Base-by-base conservation (phyloP, 2,797 vertebrate species). In the Pagetopsis macropterus region DNA sequence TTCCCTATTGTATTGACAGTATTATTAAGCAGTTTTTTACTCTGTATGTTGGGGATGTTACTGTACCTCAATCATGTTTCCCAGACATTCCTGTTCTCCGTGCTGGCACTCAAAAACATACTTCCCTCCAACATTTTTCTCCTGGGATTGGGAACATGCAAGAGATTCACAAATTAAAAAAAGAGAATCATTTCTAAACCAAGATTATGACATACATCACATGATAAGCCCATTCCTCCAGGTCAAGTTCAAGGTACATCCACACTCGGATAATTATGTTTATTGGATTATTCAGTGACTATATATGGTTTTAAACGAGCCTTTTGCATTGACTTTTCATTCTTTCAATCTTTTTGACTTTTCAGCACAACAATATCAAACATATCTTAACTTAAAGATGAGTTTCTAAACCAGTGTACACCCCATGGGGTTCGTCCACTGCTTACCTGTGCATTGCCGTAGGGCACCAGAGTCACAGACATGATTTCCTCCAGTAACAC, bases 1-100 rank as follows among this genome's bases (percentile, higher is more conserved):
- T 41, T 66, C 37, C 9, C 45, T 61, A 52, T 5, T 56, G 15
- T 31, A 62, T 21, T 67, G 13, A 33, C 3, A 73, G 4, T n/a
- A 49, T 49, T 52, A 58, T 45, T 56, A 7, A 33, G 33, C 1
- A n/a, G 17, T 40, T 40, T 49, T 16, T 1, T 40, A 33, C 4
- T 60, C 16, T 33, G 2, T 54, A n/a, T 11, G 4, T 71, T 31
- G 52, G 12, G 7, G 0, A 13, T 43, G 40, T 23, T 54, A 68
- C 3, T 14, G 81, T 62, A 98, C 97, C 96, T 99, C 96, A 0
- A 98, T 93, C 94, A 95, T 95, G 94, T 98, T 99, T 16, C 96
- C 95, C n/a, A 86, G 58, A 75, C 98, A 99, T 76, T 99, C 97
- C 0, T 75, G 43, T 1, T 94, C 82, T 7, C 97, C 97, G 1